Evolutionary conservation across 2,113 vertebrate genomes (phyloP).

Genomic region (Mustela lutreola): DNA sequence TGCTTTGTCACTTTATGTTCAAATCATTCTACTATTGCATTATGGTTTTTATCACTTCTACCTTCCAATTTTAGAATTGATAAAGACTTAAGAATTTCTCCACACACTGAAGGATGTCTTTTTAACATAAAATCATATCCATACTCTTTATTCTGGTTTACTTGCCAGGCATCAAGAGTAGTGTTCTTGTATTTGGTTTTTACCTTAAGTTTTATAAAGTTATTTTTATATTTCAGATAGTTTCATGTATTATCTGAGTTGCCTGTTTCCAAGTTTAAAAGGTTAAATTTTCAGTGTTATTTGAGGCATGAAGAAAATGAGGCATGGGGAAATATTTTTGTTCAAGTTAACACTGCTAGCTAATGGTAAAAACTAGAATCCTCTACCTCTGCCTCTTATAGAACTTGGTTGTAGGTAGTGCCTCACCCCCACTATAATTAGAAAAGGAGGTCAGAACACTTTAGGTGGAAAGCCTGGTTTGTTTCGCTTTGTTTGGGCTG

Average conservation of each 20-base stretch:
- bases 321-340: background rate
- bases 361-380: background rate
- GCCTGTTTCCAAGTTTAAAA: background rate
- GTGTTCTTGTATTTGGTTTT: background rate
- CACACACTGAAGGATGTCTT: background rate
- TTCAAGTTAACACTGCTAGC: background rate
- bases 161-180: background rate
- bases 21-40: background rate
- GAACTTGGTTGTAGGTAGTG: background rate
- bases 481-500: background rate
- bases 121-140: background rate
- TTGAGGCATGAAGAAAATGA: constrained; percentile 8
- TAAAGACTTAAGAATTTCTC: constrained; percentile 34
- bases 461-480: background rate
- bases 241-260: constrained; percentile 17
- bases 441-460: constrained; percentile 6
- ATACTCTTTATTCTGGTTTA: constrained; percentile 7
- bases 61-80: background rate
- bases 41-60: background rate
- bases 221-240: background rate
- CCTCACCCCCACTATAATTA: background rate
- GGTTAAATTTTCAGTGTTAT: background rate
- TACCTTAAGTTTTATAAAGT: constrained; percentile 22
- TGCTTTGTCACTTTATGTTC: background rate
- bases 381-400: background rate